Evolutionary conservation across 1,140 invertebrate genomes (phyloP).

Genomic region (Heliconius hermathena): DNA sequence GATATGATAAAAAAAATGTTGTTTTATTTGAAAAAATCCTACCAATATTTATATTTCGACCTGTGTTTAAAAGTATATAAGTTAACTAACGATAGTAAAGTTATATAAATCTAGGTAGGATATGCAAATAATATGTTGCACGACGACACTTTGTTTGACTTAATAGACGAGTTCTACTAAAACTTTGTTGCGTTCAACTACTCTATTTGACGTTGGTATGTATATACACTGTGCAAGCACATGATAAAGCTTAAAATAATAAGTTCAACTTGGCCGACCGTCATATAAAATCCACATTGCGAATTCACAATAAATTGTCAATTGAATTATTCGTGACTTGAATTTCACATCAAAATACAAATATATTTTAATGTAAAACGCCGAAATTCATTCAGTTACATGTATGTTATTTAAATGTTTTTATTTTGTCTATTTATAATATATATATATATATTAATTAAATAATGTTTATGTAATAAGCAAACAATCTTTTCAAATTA

Average conservation of each 20-base stretch:
- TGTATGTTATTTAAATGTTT: not conserved
- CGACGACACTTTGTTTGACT: not conserved
- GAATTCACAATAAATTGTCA: slow-evolving; percentile 30
- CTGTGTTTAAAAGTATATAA: not conserved
- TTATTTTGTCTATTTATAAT: not conserved
- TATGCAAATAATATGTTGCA: slow-evolving; percentile 4
- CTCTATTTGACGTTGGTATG: not conserved
- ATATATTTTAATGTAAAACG: not conserved
- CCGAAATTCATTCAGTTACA: not conserved
- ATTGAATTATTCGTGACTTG: slow-evolving; percentile 25
- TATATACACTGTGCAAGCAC: slow-evolving; percentile 19
- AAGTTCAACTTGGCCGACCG: slow-evolving; percentile 28
- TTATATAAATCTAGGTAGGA: not conserved
- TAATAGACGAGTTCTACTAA: slow-evolving; percentile 7
- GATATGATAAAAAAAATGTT: not conserved
- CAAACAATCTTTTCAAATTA: too few species aligned
- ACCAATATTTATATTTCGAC: not conserved
- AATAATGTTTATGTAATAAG: not conserved
- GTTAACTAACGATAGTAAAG: not conserved
- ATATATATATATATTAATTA: too few species aligned
- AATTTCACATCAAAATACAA: slow-evolving; percentile 31
- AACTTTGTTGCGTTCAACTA: slow-evolving; percentile 10
- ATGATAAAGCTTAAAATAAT: slow-evolving; percentile 30
- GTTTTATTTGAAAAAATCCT: not conserved
- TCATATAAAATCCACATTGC: slow-evolving; percentile 28